Evolutionary conservation across 2,888 invertebrate genomes (phyloP).

Genomic region (Ormyrus pomaceus): DNA sequence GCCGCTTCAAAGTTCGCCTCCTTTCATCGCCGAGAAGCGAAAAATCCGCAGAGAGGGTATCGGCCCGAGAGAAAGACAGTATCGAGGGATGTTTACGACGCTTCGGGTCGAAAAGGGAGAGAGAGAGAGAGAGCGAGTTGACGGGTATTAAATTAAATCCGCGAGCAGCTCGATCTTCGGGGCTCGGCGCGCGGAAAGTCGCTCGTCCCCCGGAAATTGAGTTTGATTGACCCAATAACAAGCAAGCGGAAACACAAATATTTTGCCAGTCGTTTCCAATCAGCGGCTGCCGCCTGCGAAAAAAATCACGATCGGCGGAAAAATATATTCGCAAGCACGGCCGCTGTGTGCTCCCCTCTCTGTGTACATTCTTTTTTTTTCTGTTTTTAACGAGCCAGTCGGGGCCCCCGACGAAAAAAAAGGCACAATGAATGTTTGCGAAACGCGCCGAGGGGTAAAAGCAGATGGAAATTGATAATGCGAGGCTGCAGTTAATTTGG

Average conservation of each 20-base stretch:
- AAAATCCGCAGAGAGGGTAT: not conserved
- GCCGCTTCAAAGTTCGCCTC: conserved; percentile 11
- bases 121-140: conserved; percentile 7
- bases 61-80: not conserved
- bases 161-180: conserved; percentile 58
- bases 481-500: not conserved
- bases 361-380: too few species aligned
- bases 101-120: not conserved
- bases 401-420: too few species aligned
- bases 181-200: conserved; percentile 17
- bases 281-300: conserved; percentile 14
- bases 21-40: conserved; percentile 19
- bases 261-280: conserved; percentile 45
- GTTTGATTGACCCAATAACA: conserved; percentile 45
- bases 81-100: conserved; percentile 36
- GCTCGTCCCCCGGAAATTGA: conserved; percentile 38
- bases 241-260: conserved; percentile 34
- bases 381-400: too few species aligned
- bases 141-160: conserved; percentile 68
- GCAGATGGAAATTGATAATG: not conserved
- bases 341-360: too few species aligned
- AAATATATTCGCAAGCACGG: too few species aligned
- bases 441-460: not conserved
- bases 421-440: conserved; percentile 3
- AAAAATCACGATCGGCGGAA: conserved; percentile 12